These are phyloP conservation scores for Ancistrus triradiatus DNA, from an alignment of 2,113 vertebrate species.

Conservation along the genomic window DNA sequence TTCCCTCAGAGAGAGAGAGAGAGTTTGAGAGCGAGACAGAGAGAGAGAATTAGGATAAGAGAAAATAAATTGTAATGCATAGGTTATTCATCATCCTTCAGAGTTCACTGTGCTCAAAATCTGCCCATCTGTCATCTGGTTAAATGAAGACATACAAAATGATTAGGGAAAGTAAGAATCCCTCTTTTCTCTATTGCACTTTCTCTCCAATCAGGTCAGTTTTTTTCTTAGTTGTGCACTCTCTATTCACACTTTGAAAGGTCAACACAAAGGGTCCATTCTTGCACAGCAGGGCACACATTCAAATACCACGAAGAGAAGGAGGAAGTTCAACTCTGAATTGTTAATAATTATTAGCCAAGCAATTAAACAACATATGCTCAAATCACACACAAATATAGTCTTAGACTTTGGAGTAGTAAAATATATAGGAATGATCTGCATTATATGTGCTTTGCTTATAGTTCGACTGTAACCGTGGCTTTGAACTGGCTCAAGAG, in stretches of 20 bases:
- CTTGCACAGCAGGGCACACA: background rate
- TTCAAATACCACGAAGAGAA: background rate
- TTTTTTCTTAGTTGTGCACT: background rate
- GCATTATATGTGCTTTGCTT: no score
- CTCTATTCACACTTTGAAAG: background rate
- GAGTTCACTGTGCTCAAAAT: conserved; percentile 9
- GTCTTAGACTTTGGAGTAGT: no score
- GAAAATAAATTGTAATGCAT: no score
- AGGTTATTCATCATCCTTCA: no score
- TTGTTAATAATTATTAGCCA: conserved; percentile 3
- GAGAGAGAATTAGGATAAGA: background rate
- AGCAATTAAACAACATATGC: background rate
- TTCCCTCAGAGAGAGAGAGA: conserved; percentile 1
- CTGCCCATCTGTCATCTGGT: conserved; percentile 12
- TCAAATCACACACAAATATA: background rate
- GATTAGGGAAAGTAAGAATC: background rate
- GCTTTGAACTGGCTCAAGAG: no score
- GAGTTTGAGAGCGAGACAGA: background rate
- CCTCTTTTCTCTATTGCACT: background rate
- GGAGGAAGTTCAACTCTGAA: background rate
- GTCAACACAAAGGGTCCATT: conserved; percentile 2
- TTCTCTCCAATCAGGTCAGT: background rate
- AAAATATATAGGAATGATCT: no score
- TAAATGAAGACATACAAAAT: background rate
- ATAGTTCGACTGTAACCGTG: no score